Conservation (phyloP, 2,113 vertebrate genomes). For the Chamaetylas fuelleborni region DNA sequence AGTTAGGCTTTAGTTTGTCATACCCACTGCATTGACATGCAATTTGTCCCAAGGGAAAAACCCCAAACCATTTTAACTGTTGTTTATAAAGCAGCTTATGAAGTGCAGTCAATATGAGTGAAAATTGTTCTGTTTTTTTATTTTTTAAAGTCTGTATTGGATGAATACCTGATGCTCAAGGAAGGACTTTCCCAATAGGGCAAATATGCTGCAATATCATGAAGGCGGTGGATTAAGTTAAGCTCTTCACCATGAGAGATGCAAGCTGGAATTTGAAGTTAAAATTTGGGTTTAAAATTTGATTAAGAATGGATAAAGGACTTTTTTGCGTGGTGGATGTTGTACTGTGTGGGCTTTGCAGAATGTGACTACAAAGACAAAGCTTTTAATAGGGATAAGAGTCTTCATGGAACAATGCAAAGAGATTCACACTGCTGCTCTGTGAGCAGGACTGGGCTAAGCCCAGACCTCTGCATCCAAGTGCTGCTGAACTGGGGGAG, state of each 20-base stretch:
- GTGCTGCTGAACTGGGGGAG: neutral
- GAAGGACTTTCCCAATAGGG: neutral
- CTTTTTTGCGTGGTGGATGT: neutral
- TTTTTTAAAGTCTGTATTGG: neutral
- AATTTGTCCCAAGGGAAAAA: neutral
- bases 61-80: fast-evolving
- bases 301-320: neutral
- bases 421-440: neutral
- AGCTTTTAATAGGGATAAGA: neutral
- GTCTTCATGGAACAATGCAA: neutral
- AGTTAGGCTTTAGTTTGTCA: neutral
- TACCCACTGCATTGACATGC: neutral
- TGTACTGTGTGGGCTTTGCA: neutral
- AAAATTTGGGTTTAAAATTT: neutral
- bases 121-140: neutral
- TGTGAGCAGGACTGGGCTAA: neutral
- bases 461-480: neutral
- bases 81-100: neutral
- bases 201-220: neutral
- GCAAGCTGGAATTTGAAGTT: neutral
- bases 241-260: neutral
- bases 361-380: neutral
- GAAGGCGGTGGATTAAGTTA: neutral
- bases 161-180: neutral
- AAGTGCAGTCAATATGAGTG: neutral